phyloP scores from a whole-genome alignment of 2,797 vertebrate genomes.

The Acanthurus tractus region DNA sequence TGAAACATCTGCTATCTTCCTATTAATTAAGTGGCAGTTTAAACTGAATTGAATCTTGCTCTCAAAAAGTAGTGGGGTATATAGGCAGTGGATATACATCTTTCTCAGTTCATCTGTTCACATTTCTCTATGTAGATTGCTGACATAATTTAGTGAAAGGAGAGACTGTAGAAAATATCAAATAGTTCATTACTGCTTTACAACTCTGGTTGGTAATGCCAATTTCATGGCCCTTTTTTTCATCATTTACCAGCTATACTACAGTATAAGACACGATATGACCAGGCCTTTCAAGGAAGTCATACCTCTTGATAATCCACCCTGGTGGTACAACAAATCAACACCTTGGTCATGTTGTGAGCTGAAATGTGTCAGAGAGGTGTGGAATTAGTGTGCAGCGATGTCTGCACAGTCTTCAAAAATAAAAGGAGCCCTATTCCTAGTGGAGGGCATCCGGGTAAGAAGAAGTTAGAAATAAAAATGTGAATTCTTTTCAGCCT shows the following conservation, averaged over 20 bases:
- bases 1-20: constrained; percentile 6
- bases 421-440: constrained; percentile 11
- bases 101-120: constrained; percentile 2
- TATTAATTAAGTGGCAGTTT: constrained; percentile 10
- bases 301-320: constrained; percentile 8
- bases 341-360: constrained; percentile 19
- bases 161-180: not conserved
- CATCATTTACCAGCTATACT: constrained; percentile 7
- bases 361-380: constrained; percentile 5
- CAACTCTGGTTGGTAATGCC: not conserved
- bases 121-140: not conserved
- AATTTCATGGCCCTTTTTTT: not conserved
- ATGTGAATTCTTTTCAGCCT: not conserved
- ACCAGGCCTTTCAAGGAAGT: not conserved
- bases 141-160: not conserved
- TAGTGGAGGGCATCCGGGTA: not conserved
- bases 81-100: not conserved
- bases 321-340: constrained; percentile 11
- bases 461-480: not conserved
- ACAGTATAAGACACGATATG: constrained; percentile 16
- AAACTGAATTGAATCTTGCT: constrained; percentile 4
- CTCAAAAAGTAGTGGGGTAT: constrained; percentile 9
- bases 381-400: constrained; percentile 29
- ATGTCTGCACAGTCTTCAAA: constrained; percentile 18
- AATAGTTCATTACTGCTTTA: constrained; percentile 1